Evolutionary conservation across 2,113 vertebrate genomes (phyloP).

Genomic region (Mirza zaza): DNA sequence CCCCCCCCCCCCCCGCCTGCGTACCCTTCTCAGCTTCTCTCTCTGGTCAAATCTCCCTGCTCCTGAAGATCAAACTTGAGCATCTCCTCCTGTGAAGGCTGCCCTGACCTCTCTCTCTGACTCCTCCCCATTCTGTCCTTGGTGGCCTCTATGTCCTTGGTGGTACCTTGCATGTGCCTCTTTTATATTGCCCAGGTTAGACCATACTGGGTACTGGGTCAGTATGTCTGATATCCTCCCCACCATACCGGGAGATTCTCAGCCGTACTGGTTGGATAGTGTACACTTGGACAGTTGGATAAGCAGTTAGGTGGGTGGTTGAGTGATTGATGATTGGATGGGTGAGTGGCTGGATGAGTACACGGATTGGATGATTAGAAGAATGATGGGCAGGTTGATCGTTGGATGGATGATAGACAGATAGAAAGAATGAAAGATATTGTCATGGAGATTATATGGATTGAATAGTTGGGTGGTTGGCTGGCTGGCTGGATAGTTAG

Average conservation of each 20-base stretch:
- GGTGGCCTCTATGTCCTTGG: not conserved
- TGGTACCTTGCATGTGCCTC: not conserved
- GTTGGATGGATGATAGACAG: not conserved
- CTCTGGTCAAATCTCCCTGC: not conserved
- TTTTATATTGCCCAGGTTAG: not conserved
- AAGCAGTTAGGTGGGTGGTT: not conserved
- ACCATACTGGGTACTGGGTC: not conserved
- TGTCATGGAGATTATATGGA: not conserved
- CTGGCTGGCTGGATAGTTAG: not conserved
- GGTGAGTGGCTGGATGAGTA: not conserved
- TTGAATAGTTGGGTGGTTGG: not conserved
- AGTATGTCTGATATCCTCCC: not conserved
- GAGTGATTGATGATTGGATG: not conserved
- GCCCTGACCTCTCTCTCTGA: not conserved
- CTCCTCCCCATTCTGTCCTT: not conserved
- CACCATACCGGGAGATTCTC: not conserved
- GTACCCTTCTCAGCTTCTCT: not conserved
- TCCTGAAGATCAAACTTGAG: not conserved
- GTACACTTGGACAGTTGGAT: not conserved
- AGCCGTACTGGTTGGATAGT: not conserved
- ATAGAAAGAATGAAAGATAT: not conserved
- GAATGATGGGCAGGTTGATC: not conserved
- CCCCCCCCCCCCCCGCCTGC: not conserved
- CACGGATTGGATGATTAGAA: not conserved
- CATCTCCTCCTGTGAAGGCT: not conserved